phyloP scores from a whole-genome alignment of 2,113 vertebrate species.

The Mirza zaza region DNA sequence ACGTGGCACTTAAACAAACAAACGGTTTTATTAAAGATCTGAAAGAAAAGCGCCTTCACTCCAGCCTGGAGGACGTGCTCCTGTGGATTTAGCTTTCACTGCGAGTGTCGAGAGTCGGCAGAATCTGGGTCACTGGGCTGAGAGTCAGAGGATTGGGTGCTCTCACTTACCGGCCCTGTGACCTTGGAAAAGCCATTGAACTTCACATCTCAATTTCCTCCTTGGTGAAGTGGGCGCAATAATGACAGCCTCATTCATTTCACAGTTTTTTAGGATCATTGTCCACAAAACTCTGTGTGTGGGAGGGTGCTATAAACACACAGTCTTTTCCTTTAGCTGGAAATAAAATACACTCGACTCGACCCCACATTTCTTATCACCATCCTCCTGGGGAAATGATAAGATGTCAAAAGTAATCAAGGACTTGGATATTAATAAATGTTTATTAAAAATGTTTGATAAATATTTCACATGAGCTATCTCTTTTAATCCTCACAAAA shows the following conservation, averaged over 20 bases:
- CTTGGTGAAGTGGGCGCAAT: neutral
- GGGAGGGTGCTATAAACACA: accelerated
- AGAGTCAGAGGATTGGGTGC: accelerated
- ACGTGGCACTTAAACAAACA: neutral
- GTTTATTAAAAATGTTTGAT: neutral
- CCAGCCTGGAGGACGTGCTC: neutral
- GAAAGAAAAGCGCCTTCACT: neutral
- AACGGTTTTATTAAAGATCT: slow-evolving; percentile 40
- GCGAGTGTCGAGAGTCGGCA: neutral
- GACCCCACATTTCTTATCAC: neutral
- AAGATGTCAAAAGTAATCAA: neutral
- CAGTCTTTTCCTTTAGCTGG: neutral
- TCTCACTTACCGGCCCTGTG: neutral
- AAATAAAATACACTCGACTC: neutral
- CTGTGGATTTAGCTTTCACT: neutral
- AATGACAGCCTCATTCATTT: neutral
- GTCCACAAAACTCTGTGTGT: neutral
- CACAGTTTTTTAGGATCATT: neutral
- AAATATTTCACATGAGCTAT: neutral
- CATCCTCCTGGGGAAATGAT: neutral
- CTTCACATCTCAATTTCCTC: neutral
- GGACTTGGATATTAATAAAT: neutral
- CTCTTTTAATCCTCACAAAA: neutral
- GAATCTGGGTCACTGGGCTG: neutral
- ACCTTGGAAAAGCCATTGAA: neutral